Conservation (phyloP, 1,140 invertebrate species). For the Melitaea cinxia region DNA sequence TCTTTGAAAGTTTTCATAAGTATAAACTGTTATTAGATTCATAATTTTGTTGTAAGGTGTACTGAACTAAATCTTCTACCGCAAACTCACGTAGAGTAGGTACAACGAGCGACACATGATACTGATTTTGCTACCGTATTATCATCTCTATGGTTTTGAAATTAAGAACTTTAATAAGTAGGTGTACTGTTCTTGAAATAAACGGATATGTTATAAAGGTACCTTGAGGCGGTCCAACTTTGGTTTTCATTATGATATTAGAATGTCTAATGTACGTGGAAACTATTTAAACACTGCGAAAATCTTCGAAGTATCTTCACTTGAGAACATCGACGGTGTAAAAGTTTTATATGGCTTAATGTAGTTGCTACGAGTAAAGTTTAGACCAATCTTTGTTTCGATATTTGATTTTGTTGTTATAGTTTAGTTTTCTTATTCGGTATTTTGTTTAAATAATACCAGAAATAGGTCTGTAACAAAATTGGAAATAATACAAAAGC, state of each 20-base stretch:
- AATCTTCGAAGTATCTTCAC: constrained; percentile 36
- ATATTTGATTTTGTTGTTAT: constrained; percentile 21
- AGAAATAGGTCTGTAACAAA: background rate
- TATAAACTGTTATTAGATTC: background rate
- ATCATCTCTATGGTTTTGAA: background rate
- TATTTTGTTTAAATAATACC: background rate
- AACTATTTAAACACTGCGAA: constrained; percentile 36
- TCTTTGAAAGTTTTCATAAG: background rate
- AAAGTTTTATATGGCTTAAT: constrained; percentile 23
- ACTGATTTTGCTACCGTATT: background rate
- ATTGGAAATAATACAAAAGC: background rate
- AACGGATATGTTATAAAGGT: constrained; percentile 11
- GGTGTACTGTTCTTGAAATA: background rate
- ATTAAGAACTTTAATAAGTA: constrained; percentile 1
- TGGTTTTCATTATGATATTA: constrained; percentile 45
- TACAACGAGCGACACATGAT: background rate
- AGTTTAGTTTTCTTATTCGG: background rate
- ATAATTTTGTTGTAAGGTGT: background rate
- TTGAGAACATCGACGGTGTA: constrained; percentile 22
- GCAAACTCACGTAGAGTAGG: constrained; percentile 24
- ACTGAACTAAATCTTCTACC: constrained; percentile 23
- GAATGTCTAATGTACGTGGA: constrained; percentile 37
- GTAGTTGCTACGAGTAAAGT: constrained; percentile 24
- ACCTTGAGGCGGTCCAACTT: constrained; percentile 32
- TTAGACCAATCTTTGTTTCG: constrained; percentile 28